Conservation (phyloP, 2,888 invertebrate genomes). For the Abrostola tripartita region DNA sequence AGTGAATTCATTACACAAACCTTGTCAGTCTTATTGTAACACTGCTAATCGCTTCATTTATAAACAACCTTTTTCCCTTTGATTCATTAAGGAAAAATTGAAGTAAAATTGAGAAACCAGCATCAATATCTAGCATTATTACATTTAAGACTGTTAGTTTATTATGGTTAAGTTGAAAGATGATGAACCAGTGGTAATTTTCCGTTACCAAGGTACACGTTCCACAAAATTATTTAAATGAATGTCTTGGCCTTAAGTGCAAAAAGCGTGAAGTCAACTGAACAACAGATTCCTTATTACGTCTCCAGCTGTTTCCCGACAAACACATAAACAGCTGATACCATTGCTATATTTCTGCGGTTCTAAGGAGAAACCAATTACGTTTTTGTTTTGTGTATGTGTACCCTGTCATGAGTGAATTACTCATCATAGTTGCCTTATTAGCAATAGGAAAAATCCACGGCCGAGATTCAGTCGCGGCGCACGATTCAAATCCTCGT, state of each 20-base stretch:
- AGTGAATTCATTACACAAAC: too few relatives aligned
- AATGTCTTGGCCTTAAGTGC: constrained; percentile 71
- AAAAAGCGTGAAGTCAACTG: constrained; percentile 71
- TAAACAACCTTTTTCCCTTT: too few relatives aligned
- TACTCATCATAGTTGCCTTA: constrained; percentile 64
- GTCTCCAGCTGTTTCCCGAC: constrained; percentile 68
- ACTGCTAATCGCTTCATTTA: too few relatives aligned
- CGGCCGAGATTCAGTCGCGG: constrained; percentile 59
- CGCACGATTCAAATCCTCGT: constrained; percentile 49
- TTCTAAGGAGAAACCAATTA: constrained; percentile 3
- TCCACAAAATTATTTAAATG: constrained; percentile 46
- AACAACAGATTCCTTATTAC: constrained; percentile 70
- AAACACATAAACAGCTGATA: constrained; percentile 60
- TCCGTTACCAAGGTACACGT: constrained; percentile 11
- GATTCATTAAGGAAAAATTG: too few relatives aligned
- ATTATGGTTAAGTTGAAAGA: neutral
- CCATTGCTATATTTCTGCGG: constrained; percentile 20
- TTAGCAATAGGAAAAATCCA: constrained; percentile 64
- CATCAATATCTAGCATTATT: too few relatives aligned
- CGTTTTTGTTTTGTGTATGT: constrained; percentile 9
- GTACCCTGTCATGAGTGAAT: constrained; percentile 64
- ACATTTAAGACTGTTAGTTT: too few relatives aligned
- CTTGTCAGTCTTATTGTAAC: too few relatives aligned
- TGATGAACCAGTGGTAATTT: constrained; percentile 29
- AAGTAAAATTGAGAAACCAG: too few relatives aligned